Percentiles rank a stretch among this genome's conserved stretches.
phyloP scores from a whole-genome alignment of 2,888 invertebrate species.

The Zootermopsis nevadensis region DNA sequence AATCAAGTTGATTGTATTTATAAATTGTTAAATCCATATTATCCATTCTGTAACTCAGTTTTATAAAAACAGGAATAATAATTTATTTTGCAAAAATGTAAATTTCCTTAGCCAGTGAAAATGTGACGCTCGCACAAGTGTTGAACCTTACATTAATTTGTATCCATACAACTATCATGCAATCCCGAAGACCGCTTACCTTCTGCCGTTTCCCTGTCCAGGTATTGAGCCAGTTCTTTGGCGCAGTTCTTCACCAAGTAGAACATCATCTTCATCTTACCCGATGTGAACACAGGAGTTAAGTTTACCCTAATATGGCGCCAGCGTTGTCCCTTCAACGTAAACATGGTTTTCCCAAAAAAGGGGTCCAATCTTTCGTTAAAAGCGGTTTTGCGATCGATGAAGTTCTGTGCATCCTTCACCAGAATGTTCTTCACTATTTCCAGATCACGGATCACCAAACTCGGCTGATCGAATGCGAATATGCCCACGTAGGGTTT shows the following conservation, averaged over 20 bases:
- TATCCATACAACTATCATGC: no score
- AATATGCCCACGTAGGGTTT: conserved; percentile 40
- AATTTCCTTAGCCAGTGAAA: no score
- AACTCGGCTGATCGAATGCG: conserved; percentile 34
- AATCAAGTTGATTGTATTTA: no score
- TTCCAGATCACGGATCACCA: conserved; percentile 34
- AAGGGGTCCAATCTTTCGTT: conserved; percentile 34
- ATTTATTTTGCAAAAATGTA: no score
- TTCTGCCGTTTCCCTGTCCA: not conserved
- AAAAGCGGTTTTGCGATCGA: not conserved
- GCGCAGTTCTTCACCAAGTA: conserved; percentile 39
- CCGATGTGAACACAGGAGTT: conserved; percentile 40
- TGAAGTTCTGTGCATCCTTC: conserved; percentile 43
- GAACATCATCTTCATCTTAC: conserved; percentile 48
- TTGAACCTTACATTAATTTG: no score
- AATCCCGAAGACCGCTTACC: not conserved
- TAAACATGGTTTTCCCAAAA: conserved; percentile 19
- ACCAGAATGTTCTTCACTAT: conserved; percentile 32
- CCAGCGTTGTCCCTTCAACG: conserved; percentile 33
- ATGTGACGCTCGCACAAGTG: no score
- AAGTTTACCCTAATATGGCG: conserved; percentile 33
- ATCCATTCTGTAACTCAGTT: no score
- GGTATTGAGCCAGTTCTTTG: not conserved
- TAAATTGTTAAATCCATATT: no score
- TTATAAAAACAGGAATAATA: no score